Base-by-base conservation (phyloP, 2,888 invertebrate genomes). In the Apamea epomidion region DNA sequence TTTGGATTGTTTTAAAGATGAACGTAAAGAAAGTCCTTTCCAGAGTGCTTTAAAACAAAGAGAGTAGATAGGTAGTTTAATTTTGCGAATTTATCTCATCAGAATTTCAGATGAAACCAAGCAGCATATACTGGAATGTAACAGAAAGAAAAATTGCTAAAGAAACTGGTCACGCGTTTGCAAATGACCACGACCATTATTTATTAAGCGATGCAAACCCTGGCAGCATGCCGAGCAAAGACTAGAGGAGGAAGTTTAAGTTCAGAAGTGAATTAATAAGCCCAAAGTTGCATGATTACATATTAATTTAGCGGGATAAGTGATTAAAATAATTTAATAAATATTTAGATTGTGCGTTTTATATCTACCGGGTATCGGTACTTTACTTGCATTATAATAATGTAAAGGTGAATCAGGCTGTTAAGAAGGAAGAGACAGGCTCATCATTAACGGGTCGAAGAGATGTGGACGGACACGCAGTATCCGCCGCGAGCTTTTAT, bases 401-500 rank as follows among this genome's bases (percentile, higher is more conserved):
- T 64, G 48, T 69, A 62, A 42, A 54, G 67, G 65, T 48, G 80
- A 73, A 72, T 87, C 69, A 83, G 78, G 84, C 84, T 74, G 84
- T 81, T 60, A 76, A 80, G 84, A 71, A 76, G 80, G 83, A 85
- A 82, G 79, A 80, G 76, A 87, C 72, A 84, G 72, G 76, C 87
- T 90, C 87, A 88, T 91, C 90, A 91, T 91, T 90, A 91, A 89
- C 86, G 82, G 81, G 87, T 88, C 87, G 90, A 85, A 82, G 89
- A 91, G 91, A 87, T 82, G 88, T 91, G 90, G 86, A 90, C 87
- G 92, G 92, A 91, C 93, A 91, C 93, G 91, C 95, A 95, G 95
- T 93, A 93, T 95, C 95, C 94, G 93, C 91, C 92, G 92, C 89
- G 89, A 91, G 92, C 96, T 97, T 97, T 97, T 96, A 97, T 96